A percentile compares a stretch with the other conserved stretches of the same genome.
Conservation (phyloP, 2,797 vertebrate genomes). For the Cetoscarus ocellatus region DNA sequence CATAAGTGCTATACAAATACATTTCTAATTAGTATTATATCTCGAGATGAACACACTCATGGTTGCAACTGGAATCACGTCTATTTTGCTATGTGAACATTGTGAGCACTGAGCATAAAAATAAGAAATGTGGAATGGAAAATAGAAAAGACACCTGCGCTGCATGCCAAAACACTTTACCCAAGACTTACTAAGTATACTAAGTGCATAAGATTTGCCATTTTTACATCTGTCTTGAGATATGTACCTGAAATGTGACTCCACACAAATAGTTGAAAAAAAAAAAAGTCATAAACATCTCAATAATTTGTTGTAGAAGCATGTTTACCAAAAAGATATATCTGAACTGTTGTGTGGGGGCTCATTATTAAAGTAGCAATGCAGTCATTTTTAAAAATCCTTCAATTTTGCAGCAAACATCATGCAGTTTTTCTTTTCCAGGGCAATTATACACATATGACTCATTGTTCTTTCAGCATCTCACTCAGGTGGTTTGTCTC, state of each 20-base stretch:
- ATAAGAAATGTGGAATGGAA: too few relatives aligned
- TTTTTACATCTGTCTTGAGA: too few relatives aligned
- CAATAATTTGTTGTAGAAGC: neutral
- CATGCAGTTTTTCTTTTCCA: neutral
- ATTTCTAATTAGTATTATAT: too few relatives aligned
- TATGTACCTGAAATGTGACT: neutral
- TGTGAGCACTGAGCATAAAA: too few relatives aligned
- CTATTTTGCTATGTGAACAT: too few relatives aligned
- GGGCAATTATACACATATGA: neutral
- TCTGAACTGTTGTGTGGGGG: neutral
- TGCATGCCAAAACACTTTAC: too few relatives aligned
- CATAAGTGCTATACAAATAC: too few relatives aligned
- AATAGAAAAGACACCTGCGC: too few relatives aligned
- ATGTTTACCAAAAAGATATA: neutral
- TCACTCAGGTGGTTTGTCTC: conserved; percentile 38
- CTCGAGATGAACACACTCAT: too few relatives aligned
- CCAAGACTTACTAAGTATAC: too few relatives aligned
- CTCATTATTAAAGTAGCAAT: neutral
- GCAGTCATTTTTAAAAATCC: neutral
- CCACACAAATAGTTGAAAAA: neutral
- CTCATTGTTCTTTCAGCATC: neutral
- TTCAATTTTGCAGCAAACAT: neutral
- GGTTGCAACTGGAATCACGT: too few relatives aligned
- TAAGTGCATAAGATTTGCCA: too few relatives aligned
- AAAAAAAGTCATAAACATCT: neutral